Percentiles rank a stretch among this genome's conserved stretches.
phyloP scores from a whole-genome alignment of 2,113 vertebrate species.

The Crypturellus undulatus region DNA sequence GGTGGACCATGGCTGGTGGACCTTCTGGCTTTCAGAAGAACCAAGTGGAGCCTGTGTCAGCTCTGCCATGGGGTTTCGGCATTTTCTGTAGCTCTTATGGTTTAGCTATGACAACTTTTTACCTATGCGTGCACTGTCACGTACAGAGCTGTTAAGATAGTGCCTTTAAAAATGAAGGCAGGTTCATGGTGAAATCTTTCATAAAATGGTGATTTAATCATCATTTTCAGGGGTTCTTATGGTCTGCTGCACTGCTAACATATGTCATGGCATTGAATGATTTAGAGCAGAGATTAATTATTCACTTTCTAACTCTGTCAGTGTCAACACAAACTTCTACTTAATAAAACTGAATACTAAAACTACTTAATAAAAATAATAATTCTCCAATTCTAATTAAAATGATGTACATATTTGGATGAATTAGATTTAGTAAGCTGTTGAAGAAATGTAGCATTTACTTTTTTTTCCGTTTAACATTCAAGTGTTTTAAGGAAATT shows the following conservation, averaged over 20 bases:
- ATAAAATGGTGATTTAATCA: neutral
- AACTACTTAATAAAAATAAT: neutral
- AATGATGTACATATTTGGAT: rapidly evolving
- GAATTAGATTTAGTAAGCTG: neutral
- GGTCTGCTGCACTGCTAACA: neutral
- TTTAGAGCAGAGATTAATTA: neutral
- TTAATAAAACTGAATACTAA: neutral
- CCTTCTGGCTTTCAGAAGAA: neutral
- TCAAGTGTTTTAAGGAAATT: neutral
- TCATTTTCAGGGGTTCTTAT: neutral
- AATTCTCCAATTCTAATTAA: neutral
- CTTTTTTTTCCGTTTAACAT: neutral
- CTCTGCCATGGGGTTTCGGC: neutral
- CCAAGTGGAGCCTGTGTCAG: neutral
- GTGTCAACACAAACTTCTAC: neutral
- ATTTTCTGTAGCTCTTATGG: neutral
- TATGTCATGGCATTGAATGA: neutral
- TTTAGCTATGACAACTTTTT: neutral
- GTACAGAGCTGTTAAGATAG: neutral
- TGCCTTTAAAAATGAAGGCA: neutral
- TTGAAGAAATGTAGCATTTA: neutral
- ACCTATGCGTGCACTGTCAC: neutral
- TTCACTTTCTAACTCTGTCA: neutral
- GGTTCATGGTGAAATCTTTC: neutral
- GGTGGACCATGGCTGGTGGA: neutral